Evolutionary conservation across 2,797 vertebrate genomes (phyloP).

Genomic region (Hephaestus fuliginosus): DNA sequence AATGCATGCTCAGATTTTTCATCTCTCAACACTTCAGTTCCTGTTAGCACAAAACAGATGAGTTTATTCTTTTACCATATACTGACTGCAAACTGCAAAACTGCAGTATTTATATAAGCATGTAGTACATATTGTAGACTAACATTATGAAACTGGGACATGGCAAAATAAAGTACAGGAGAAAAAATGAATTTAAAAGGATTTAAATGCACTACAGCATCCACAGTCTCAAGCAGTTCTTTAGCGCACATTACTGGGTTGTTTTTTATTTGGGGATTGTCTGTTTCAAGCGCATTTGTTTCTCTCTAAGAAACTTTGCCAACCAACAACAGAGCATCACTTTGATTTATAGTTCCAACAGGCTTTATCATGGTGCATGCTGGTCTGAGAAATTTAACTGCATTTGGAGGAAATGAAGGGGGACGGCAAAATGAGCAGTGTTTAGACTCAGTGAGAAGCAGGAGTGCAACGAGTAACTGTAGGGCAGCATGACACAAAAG

Average conservation of each 20-base stretch:
- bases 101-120: not conserved
- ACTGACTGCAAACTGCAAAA: not conserved
- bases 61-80: not conserved
- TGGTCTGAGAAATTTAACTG: slow-evolving; percentile 34
- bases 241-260: slow-evolving; percentile 10
- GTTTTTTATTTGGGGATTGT: slow-evolving; percentile 4
- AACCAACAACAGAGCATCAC: slow-evolving; percentile 16
- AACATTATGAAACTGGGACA: slow-evolving; percentile 41
- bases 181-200: not conserved
- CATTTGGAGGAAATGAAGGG: slow-evolving; percentile 47
- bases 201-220: slow-evolving; percentile 5
- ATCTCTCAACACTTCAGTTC: not conserved
- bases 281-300: slow-evolving; percentile 5
- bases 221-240: slow-evolving; percentile 2
- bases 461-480: not conserved
- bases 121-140: not conserved
- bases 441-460: slow-evolving; percentile 30
- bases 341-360: slow-evolving; percentile 49
- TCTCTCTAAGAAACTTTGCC: slow-evolving; percentile 13
- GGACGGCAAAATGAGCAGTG: slow-evolving; percentile 31
- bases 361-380: slow-evolving; percentile 22
- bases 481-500: slow-evolving; percentile 19
- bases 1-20: not conserved
- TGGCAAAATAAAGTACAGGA: not conserved
- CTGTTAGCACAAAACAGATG: not conserved